These are phyloP conservation scores for Gobio gobio DNA, from an alignment of 2,113 vertebrate genomes.

Conservation along the genomic window DNA sequence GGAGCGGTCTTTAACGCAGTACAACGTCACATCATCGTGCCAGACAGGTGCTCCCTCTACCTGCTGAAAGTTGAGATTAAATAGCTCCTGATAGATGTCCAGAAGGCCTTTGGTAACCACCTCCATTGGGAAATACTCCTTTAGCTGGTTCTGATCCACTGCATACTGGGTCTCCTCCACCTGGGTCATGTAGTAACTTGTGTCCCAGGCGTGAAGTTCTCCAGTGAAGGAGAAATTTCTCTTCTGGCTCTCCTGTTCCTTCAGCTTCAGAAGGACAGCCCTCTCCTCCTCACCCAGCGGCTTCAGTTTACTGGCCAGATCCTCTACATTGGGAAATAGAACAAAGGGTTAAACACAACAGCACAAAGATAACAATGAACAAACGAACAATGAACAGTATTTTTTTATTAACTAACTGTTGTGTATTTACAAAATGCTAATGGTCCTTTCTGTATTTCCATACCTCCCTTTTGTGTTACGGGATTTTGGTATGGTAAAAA, in stretches of 20 bases:
- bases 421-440: too few species aligned
- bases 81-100: conserved; percentile 93
- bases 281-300: conserved; percentile 90
- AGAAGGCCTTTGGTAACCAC: conserved; percentile 91
- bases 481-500: too few species aligned
- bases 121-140: conserved; percentile 97
- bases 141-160: conserved; percentile 94
- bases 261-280: conserved; percentile 83
- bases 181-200: conserved; percentile 98
- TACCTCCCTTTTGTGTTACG: too few species aligned
- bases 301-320: conserved; percentile 87
- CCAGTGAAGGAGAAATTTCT: conserved; percentile 79
- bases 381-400: too few species aligned
- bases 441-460: too few species aligned
- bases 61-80: conserved; percentile 86
- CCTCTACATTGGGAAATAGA: conserved; percentile 74
- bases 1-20: conserved; percentile 80
- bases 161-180: conserved; percentile 94
- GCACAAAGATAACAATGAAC: too few species aligned
- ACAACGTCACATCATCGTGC: conserved; percentile 92
- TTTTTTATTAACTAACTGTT: too few species aligned
- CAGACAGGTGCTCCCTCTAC: conserved; percentile 82
- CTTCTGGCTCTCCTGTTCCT: conserved; percentile 86
- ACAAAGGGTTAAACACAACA: conserved; percentile 54
- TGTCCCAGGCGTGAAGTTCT: conserved; percentile 90